phyloP scores from a whole-genome alignment of 1,140 invertebrate genomes.

The Drosophila guanche region DNA sequence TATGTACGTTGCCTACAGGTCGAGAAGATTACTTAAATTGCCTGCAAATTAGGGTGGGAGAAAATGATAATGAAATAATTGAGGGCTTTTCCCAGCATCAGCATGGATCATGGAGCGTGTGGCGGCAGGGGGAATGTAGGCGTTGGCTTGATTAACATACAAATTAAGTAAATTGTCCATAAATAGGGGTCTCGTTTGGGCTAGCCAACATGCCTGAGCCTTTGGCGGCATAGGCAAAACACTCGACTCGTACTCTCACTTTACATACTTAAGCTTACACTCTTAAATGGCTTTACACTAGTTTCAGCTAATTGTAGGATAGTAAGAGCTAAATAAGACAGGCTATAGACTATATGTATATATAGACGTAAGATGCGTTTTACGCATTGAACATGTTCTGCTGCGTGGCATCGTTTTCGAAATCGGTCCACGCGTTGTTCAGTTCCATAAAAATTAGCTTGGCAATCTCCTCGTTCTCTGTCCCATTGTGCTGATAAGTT shows the following conservation, averaged over 20 bases:
- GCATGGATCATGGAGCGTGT: neutral
- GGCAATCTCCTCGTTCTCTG: slow-evolving; percentile 94
- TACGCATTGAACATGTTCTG: slow-evolving; percentile 89
- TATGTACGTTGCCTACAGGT: neutral
- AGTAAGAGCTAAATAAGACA: slow-evolving; percentile 28
- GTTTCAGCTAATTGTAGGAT: slow-evolving; percentile 50
- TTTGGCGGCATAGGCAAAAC: slow-evolving; percentile 39
- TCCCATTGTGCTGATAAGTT: slow-evolving; percentile 92
- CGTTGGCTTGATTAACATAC: slow-evolving; percentile 30
- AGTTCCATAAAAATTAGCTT: slow-evolving; percentile 99
- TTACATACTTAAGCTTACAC: slow-evolving; percentile 67
- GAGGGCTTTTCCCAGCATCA: neutral
- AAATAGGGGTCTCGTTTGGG: slow-evolving; percentile 44
- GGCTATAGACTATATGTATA: slow-evolving; percentile 1
- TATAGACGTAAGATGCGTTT: slow-evolving; percentile 46
- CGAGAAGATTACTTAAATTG: neutral
- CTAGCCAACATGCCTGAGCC: slow-evolving; percentile 43
- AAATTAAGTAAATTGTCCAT: slow-evolving; percentile 75
- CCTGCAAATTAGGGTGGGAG: neutral
- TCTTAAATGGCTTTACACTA: slow-evolving; percentile 64
- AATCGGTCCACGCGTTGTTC: slow-evolving; percentile 99
- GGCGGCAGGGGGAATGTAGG: slow-evolving; percentile 5
- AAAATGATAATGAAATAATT: neutral
- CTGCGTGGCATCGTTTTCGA: slow-evolving; percentile 95
- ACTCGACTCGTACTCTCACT: slow-evolving; percentile 30